These are phyloP conservation scores for Callyntrura guangdongensis DNA, from an alignment of 2,888 invertebrate genomes.

Conservation along the genomic window DNA sequence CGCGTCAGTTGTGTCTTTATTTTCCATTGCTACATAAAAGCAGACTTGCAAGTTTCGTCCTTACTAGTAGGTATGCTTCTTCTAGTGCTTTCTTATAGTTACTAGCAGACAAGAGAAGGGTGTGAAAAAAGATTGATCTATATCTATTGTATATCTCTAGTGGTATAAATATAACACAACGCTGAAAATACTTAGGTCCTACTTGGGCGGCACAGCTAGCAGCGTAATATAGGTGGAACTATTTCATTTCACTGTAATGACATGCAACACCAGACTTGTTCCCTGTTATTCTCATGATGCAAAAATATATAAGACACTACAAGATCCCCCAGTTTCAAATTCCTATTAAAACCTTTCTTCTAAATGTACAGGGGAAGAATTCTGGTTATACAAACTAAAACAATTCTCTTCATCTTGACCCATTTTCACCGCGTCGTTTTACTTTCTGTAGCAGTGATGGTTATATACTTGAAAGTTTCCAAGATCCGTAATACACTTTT, in stretches of 20 bases:
- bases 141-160: constrained; percentile 41
- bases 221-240: not conserved
- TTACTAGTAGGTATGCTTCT: not conserved
- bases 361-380: not conserved
- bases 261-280: not conserved
- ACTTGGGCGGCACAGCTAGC: constrained; percentile 22
- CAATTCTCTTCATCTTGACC: constrained; percentile 40
- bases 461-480: no score
- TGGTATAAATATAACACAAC: not conserved
- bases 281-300: not conserved
- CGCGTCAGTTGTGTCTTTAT: constrained; percentile 37
- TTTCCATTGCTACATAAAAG: not conserved
- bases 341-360: no score
- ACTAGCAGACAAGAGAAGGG: not conserved
- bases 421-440: constrained; percentile 8
- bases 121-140: constrained; percentile 49
- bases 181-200: not conserved
- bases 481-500: no score
- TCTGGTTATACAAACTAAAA: not conserved
- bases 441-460: not conserved
- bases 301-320: not conserved
- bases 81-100: not conserved
- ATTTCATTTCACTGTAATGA: not conserved
- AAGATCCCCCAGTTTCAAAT: no score
- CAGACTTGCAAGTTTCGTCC: not conserved